Base-by-base conservation (phyloP, 2,888 invertebrate species). In the Nasonovia ribisnigri region DNA sequence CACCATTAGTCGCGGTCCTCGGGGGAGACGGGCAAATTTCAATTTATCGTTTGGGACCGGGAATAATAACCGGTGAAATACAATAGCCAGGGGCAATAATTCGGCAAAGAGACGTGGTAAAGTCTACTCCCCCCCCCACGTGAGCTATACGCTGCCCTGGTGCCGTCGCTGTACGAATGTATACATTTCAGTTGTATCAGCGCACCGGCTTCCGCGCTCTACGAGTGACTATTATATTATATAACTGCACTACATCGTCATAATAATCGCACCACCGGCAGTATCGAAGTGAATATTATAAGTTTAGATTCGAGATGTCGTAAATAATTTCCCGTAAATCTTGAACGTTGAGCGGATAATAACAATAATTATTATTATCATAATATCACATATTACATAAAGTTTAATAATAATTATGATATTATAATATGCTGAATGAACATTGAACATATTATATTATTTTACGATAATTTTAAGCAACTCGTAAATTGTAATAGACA, bases 11-110 rank as follows among this genome's bases (percentile, higher is more conserved):
- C 93, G 86, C 29, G 26, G 77, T 67, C 42, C 93, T 20, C 84
- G 2, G 48, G 86, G 93, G 86, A 57, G 29, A 54, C n/a, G 60
- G 84, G 93, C 48, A 90, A 90, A 93, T 93, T 93, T 93, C 93
- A 93, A 93, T 93, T 93, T 93, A 93, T 93, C 90, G 93, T 26
- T 29, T 48, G 13, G 86, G 42, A 48, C 57, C 90, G 86, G 90
- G 60, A 93, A 93, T 90, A 93, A 93, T 93, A 93, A 93, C 90
- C 93, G n/a, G 89, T 60, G 93, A 93, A 93, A 93, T 93, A 93
- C 93, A 90, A 93, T 90, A 84, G 88, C 84, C 54, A 57, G 84
- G 77, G 57, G 89, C 84, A 60, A 90, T 84, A 84, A 93, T 93
- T 90, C 84, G 93, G 88, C 67, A 26, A 36, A 67, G 84, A 42